phyloP scores from a whole-genome alignment of 2,888 invertebrate genomes.

The Acanthacorydalis orientalis region DNA sequence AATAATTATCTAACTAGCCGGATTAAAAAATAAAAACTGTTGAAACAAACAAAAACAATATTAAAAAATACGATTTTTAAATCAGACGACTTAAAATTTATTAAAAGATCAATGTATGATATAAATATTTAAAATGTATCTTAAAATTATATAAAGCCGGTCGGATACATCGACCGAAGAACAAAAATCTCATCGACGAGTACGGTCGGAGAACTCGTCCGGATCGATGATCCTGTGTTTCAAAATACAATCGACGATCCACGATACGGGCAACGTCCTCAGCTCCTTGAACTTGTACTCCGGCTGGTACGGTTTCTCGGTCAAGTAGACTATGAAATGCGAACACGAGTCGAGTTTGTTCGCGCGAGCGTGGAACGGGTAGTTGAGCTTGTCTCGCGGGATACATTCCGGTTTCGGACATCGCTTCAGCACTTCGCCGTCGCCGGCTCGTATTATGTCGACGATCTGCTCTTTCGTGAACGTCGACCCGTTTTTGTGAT shows the following conservation, averaged over 20 bases:
- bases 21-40: too few relatives aligned
- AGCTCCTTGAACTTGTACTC: not conserved
- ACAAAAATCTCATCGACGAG: too few relatives aligned
- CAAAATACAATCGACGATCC: not conserved
- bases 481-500: not conserved
- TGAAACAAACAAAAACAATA: too few relatives aligned
- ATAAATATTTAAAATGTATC: too few relatives aligned
- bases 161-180: too few relatives aligned
- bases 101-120: too few relatives aligned
- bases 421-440: not conserved
- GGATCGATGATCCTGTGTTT: not conserved
- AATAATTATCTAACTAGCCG: too few relatives aligned
- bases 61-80: too few relatives aligned
- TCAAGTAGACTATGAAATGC: not conserved
- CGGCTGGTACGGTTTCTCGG: not conserved
- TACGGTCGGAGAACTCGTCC: too few relatives aligned
- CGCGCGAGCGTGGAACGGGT: not conserved
- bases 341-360: not conserved
- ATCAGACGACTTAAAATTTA: too few relatives aligned
- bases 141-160: too few relatives aligned
- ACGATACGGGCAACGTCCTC: not conserved
- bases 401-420: not conserved
- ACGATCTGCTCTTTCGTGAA: not conserved
- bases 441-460: not conserved
- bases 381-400: not conserved